Conservation (phyloP, 2,888 invertebrate genomes). For the Pristionchus arcanus region DNA sequence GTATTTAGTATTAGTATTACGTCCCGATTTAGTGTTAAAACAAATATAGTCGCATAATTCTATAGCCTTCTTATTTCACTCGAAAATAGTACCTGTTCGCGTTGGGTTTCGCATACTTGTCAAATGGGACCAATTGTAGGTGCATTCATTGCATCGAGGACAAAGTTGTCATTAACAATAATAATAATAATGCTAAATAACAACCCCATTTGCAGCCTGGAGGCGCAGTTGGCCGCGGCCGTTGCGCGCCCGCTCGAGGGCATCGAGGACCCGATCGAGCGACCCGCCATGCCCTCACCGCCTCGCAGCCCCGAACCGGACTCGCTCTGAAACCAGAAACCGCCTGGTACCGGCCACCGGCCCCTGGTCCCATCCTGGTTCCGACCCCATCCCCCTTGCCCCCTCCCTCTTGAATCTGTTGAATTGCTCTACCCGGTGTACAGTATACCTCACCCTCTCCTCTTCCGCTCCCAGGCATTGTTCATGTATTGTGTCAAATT, state of each 20-base stretch:
- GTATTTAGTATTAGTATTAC: no score
- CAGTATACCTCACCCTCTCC: background rate
- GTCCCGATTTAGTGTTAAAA: no score
- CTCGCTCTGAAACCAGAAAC: background rate
- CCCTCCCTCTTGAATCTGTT: background rate
- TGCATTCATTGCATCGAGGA: background rate
- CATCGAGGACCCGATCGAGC: constrained; percentile 54
- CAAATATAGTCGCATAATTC: no score
- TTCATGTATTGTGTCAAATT: constrained; percentile 7
- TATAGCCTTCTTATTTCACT: no score
- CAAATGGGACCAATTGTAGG: no score
- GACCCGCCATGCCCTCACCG: constrained; percentile 38
- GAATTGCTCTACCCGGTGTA: background rate
- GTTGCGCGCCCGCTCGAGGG: constrained; percentile 16
- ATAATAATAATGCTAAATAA: background rate
- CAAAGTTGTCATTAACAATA: background rate
- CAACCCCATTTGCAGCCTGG: constrained; percentile 30
- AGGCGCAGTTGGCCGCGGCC: background rate
- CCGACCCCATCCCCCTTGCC: background rate
- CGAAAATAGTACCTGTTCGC: no score
- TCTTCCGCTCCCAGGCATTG: background rate
- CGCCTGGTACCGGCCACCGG: no score
- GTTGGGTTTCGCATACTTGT: no score
- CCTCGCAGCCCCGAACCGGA: constrained; percentile 49
- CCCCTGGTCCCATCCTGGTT: background rate